Conservation (phyloP, 2,888 invertebrate genomes). For the Coremacera marginata region DNA sequence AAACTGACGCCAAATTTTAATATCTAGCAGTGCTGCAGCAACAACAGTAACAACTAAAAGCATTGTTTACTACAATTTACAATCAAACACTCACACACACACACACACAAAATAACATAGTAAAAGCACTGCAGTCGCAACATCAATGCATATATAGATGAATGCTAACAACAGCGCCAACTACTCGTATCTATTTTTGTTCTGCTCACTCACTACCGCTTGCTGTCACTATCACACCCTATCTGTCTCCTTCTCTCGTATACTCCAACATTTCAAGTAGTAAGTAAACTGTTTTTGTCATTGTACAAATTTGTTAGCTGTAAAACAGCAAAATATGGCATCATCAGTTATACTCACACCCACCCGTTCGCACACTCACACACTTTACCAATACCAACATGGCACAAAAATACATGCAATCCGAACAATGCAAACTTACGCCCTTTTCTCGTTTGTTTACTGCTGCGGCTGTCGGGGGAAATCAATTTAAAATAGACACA, state of each 20-base stretch:
- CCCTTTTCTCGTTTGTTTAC: conserved; percentile 30
- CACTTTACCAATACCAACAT: not conserved
- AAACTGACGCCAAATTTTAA: conserved; percentile 7
- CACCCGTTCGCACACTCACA: not conserved
- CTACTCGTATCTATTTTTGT: no score
- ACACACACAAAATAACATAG: conserved; percentile 1
- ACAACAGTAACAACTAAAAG: not conserved
- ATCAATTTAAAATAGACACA: conserved; percentile 36
- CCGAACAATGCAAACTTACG: conserved; percentile 26
- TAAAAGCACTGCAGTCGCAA: conserved; percentile 24
- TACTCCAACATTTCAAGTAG: not conserved
- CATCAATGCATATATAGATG: conserved; percentile 40
- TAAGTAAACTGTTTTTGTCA: not conserved
- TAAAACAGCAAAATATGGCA: conserved; percentile 30
- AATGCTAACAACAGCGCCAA: conserved; percentile 37
- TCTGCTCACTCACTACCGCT: not conserved
- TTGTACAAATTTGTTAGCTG: conserved; percentile 12
- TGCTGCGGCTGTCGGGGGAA: conserved; percentile 29
- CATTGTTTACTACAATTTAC: not conserved
- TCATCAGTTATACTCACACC: conserved; percentile 6
- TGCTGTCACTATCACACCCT: not conserved
- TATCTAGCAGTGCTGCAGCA: conserved; percentile 2
- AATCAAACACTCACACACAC: conserved; percentile 16
- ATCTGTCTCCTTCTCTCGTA: not conserved
- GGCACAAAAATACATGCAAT: not conserved